Base-by-base conservation (phyloP, 2,113 vertebrate genomes). In the Oncorhynchus tshawytscha region DNA sequence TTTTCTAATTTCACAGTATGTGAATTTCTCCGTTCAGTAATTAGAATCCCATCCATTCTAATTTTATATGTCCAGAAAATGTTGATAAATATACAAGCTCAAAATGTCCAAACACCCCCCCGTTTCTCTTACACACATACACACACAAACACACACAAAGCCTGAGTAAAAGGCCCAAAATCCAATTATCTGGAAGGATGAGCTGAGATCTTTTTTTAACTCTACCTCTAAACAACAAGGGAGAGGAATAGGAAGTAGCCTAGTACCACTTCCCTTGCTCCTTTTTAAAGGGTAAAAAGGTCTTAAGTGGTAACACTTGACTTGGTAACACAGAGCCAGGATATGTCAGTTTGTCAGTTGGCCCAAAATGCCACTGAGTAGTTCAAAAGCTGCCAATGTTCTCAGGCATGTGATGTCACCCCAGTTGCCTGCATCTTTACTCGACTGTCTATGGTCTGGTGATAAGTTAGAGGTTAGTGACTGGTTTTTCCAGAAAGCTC, bases 1-100 rank as follows among this genome's bases (percentile, higher is more conserved):
- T 91, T 91, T 91, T 91, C 86, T 89, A 91, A 92, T 92, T 92
- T 92, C 91, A 92, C 91, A 91, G 86, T 92, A 88, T 91, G 90
- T 92, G 91, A 88, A 90, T 90, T 91, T 91, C 90, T 91, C 88
- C 88, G 91, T 91, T 92, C 88, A 88, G 88, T 89, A 86, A 91
- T 91, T 92, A 89, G 86, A 86, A 88, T 85, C 82, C 87, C 89
- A 90, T 91, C 88, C 86, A 91, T 91, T 90, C 88, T 89, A 88
- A 91, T 90, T 89, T 78, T 86, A 78, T 82, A 83, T 82, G 89
- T 91, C 90, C 88, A 87, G 81, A 90, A 86, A 90, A 86, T 84
- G 83, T 83, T 82, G 15, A 84, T 79, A 78, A 80, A 89, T 82
- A 83, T 72, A 87, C 84, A 83, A 80, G 29, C 64, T 24, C 65